Percentiles rank a stretch among this genome's conserved stretches.
phyloP scores from a whole-genome alignment of 2,888 invertebrate species.

The Pardosa pseudoannulata region DNA sequence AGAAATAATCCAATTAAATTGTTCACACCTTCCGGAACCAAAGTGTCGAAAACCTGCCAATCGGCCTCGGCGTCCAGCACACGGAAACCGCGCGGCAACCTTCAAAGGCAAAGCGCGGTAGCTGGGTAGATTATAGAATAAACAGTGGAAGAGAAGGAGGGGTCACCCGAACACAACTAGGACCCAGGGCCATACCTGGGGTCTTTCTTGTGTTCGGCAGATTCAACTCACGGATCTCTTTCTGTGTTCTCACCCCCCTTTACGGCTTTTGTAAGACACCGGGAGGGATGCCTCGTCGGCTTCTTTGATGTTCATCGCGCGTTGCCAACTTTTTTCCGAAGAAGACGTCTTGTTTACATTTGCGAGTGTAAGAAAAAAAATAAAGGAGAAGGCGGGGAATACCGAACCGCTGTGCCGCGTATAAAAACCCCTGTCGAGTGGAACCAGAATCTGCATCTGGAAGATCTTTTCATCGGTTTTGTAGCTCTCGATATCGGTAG shows the following conservation, averaged over 20 bases:
- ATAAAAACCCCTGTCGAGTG: neutral
- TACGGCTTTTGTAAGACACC: slow-evolving; percentile 33
- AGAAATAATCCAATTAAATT: too few relatives aligned
- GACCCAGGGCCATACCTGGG: slow-evolving; percentile 10
- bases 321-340: slow-evolving; percentile 31
- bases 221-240: slow-evolving; percentile 7
- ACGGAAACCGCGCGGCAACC: slow-evolving; percentile 14
- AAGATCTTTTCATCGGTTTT: neutral
- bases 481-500: neutral
- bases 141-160: slow-evolving; percentile 27
- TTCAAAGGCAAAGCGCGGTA: slow-evolving; percentile 38
- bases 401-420: neutral
- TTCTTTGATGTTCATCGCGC: slow-evolving; percentile 32
- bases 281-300: slow-evolving; percentile 18
- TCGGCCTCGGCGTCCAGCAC: neutral
- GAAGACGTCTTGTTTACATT: slow-evolving; percentile 57
- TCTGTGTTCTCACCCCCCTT: neutral
- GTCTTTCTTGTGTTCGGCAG: neutral
- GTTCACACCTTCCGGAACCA: too few relatives aligned
- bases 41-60: neutral
- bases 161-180: slow-evolving; percentile 23
- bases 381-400: neutral
- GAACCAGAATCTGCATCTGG: neutral
- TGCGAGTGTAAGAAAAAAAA: slow-evolving; percentile 5
- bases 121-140: slow-evolving; percentile 37